Evolutionary conservation across 2,888 invertebrate species (phyloP).

Genomic region (Heteromurus nitidus): DNA sequence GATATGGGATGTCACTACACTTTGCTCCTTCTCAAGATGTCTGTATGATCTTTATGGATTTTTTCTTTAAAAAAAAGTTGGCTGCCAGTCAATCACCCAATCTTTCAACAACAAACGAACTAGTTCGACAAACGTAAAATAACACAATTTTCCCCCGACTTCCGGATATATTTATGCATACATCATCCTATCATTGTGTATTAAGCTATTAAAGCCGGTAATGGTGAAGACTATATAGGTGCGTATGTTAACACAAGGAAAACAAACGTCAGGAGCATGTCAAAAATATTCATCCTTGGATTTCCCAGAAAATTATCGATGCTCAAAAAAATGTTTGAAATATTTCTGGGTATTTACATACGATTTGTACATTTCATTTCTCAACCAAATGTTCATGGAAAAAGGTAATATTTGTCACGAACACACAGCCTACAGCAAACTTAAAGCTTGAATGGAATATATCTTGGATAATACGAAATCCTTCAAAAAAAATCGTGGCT

Average conservation of each 20-base stretch:
- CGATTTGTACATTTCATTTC: no score
- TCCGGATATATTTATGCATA: conserved; percentile 37
- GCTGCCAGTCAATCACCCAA: conserved; percentile 54
- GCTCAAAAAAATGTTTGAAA: background rate
- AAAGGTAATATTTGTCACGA: background rate
- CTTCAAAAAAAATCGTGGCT: background rate
- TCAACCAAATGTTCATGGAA: background rate
- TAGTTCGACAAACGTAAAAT: conserved; percentile 17
- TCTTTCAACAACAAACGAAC: conserved; percentile 40
- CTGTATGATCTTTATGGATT: conserved; percentile 43
- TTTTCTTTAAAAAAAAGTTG: conserved; percentile 42
- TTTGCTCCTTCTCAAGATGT: conserved; percentile 2
- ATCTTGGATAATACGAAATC: background rate
- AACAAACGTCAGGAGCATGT: no score
- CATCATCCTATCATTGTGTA: background rate
- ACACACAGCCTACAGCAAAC: background rate
- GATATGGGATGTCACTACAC: no score
- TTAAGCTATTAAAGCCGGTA: no score
- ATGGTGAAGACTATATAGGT: no score
- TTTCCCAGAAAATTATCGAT: background rate
- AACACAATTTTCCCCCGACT: conserved; percentile 38
- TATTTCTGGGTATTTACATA: no score
- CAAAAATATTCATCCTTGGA: no score
- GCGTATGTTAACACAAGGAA: no score
- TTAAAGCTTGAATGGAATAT: background rate